phyloP scores from a whole-genome alignment of 2,888 invertebrate genomes.

The Dolichopus griseipennis region DNA sequence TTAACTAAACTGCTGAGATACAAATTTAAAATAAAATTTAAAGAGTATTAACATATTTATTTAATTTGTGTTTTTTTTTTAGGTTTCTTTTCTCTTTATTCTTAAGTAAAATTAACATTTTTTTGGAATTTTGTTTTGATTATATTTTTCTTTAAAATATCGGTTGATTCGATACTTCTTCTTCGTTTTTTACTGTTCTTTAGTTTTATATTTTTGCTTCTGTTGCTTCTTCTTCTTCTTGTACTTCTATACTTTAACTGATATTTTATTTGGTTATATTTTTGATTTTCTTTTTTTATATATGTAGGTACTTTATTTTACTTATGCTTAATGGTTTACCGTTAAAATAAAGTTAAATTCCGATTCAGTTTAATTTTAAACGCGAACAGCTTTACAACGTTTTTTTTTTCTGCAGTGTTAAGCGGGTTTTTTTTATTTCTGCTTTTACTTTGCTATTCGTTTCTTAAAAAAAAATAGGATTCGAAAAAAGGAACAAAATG shows the following conservation, averaged over 20 bases:
- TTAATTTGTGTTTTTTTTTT: not conserved
- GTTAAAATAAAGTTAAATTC: not conserved
- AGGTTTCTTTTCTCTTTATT: not conserved
- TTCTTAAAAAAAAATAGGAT: too few species aligned
- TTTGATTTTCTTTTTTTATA: not conserved
- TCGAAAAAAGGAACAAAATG: not conserved
- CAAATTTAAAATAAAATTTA: too few species aligned
- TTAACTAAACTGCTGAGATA: too few species aligned
- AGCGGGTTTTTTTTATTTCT: not conserved
- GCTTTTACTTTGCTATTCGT: too few species aligned
- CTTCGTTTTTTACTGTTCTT: not conserved
- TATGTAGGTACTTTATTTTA: too few species aligned
- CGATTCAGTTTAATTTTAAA: slow-evolving; percentile 1
- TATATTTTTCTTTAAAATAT: not conserved
- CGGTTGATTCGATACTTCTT: not conserved
- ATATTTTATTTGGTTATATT: not conserved
- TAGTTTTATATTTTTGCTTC: not conserved
- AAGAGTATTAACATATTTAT: too few species aligned
- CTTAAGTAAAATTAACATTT: not conserved
- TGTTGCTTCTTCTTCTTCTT: not conserved
- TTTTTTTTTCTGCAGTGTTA: not conserved
- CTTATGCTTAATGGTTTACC: not conserved
- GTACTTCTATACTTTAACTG: not conserved
- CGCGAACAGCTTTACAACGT: not conserved
- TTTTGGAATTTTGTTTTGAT: not conserved